Evolutionary conservation across 1,140 invertebrate species (phyloP).

Genomic region (Leptinotarsa lineolata): DNA sequence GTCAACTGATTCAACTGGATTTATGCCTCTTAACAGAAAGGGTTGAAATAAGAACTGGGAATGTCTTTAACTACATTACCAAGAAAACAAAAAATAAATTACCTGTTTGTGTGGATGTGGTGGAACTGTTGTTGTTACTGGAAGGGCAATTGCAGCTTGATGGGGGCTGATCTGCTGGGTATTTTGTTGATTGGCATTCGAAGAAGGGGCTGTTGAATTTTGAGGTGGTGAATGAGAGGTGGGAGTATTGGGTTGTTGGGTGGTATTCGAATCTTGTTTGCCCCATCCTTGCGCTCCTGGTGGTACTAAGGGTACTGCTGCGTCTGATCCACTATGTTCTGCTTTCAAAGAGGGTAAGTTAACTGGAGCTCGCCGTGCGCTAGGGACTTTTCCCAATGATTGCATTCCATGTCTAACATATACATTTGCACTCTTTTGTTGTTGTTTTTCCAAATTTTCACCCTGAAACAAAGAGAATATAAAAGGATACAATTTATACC

Average conservation of each 20-base stretch:
- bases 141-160: constrained; percentile 52
- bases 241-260: constrained; percentile 22
- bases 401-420: constrained; percentile 96
- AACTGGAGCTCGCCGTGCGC: constrained; percentile 91
- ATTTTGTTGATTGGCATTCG: constrained; percentile 31
- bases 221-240: constrained; percentile 11
- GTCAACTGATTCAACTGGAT: no score
- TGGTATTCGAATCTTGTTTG: constrained; percentile 47
- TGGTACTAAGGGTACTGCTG: constrained; percentile 55
- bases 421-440: constrained; percentile 83
- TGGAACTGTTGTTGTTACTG: constrained; percentile 48
- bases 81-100: not conserved
- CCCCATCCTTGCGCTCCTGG: constrained; percentile 56
- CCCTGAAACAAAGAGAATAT: constrained; percentile 63
- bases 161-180: constrained; percentile 46
- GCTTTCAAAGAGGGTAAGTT: constrained; percentile 97
- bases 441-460: constrained; percentile 84
- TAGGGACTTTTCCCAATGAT: constrained; percentile 96
- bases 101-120: constrained; percentile 41
- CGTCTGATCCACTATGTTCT: constrained; percentile 64
- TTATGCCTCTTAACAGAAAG: no score
- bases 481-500: not conserved
- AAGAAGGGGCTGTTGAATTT: constrained; percentile 37
- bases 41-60: no score
- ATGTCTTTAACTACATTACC: no score